Conservation (phyloP, 1,140 invertebrate genomes). For the Riptortus pedestris region DNA sequence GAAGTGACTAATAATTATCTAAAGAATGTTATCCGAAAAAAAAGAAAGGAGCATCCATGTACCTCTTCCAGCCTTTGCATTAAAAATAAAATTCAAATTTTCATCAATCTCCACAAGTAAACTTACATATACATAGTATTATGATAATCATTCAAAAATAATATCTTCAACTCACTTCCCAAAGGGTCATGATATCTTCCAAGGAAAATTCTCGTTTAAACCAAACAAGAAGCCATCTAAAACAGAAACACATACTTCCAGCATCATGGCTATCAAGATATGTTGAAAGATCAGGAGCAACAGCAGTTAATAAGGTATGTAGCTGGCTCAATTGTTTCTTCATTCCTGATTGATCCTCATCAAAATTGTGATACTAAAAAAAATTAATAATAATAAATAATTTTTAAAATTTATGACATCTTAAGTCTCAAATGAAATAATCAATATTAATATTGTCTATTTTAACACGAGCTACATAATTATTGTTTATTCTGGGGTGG, state of each 20-base stretch:
- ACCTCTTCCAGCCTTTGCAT: too few species aligned
- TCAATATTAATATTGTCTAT: too few species aligned
- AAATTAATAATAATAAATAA: too few species aligned
- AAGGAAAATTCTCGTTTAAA: conserved; percentile 72
- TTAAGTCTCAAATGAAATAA: not conserved
- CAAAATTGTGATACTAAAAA: conserved; percentile 82
- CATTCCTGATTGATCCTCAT: conserved; percentile 95
- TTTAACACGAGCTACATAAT: too few species aligned
- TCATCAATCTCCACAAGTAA: too few species aligned
- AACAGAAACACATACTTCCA: conserved; percentile 97
- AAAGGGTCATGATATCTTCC: conserved; percentile 55
- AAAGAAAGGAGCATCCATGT: too few species aligned
- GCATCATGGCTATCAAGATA: conserved; percentile 88
- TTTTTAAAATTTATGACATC: not conserved
- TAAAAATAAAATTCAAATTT: too few species aligned
- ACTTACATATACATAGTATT: too few species aligned
- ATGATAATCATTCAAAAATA: too few species aligned
- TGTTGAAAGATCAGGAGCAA: conserved; percentile 70
- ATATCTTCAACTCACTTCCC: conserved; percentile 41
- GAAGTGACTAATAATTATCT: too few species aligned
- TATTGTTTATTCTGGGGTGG: too few species aligned
- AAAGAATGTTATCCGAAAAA: too few species aligned
- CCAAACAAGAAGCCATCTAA: conserved; percentile 79
- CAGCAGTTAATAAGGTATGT: conserved; percentile 65
- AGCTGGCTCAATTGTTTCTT: conserved; percentile 83